These are phyloP conservation scores for Saimiri boliviensis DNA, from an alignment of 2,113 vertebrate species.

Conservation along the genomic window DNA sequence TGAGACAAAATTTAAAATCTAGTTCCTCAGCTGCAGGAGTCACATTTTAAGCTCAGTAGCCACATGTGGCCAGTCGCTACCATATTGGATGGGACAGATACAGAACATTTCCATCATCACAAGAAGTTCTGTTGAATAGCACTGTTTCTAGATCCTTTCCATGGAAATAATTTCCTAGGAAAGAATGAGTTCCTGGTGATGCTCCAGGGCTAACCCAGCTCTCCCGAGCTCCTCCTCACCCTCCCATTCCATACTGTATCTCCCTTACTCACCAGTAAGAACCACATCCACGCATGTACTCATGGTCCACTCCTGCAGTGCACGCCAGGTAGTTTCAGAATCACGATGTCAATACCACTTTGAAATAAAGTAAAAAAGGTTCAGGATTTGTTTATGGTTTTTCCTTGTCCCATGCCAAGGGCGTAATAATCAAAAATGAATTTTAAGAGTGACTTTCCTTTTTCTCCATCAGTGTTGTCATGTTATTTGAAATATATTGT, in stretches of 20 bases:
- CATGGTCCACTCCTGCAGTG: background rate
- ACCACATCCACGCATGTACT: rapidly evolving
- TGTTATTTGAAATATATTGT: background rate
- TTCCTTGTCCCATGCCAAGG: background rate
- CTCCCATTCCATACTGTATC: rapidly evolving
- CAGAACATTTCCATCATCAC: background rate
- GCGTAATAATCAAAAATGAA: background rate
- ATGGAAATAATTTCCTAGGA: background rate
- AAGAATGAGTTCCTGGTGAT: background rate
- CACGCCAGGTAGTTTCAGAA: background rate
- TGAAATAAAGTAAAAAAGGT: background rate
- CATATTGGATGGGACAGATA: rapidly evolving
- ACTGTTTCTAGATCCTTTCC: background rate
- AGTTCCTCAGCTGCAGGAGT: background rate
- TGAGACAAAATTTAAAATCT: background rate
- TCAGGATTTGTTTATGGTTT: background rate
- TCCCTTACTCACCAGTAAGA: background rate
- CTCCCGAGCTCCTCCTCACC: background rate
- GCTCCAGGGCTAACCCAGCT: rapidly evolving
- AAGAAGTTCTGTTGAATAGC: background rate
- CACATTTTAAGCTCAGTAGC: background rate
- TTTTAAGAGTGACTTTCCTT: background rate
- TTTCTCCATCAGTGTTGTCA: background rate
- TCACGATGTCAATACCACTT: background rate
- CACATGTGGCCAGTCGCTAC: rapidly evolving